Conservation (phyloP, 2,888 invertebrate genomes). For the Drosophila greeni region DNA sequence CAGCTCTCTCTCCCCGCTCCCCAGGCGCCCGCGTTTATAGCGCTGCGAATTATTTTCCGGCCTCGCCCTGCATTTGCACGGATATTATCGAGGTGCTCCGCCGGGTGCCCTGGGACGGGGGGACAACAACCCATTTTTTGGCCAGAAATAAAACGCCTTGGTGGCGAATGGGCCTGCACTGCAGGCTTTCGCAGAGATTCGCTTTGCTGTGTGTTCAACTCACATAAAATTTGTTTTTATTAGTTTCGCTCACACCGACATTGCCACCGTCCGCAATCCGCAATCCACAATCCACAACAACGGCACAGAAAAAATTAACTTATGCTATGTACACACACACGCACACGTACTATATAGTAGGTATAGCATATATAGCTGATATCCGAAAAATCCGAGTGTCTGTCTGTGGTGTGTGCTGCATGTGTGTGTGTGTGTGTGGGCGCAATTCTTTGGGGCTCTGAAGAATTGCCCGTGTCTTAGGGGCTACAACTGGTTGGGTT, state of each 20-base stretch:
- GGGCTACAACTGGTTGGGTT: slow-evolving; percentile 19
- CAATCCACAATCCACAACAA: slow-evolving; percentile 20
- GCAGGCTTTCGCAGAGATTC: slow-evolving; percentile 19
- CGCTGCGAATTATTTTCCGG: slow-evolving; percentile 57
- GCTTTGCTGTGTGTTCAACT: slow-evolving; percentile 59
- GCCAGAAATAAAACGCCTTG: slow-evolving; percentile 39
- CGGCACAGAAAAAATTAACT: slow-evolving; percentile 38
- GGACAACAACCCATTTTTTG: slow-evolving; percentile 1
- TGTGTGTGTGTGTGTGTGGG: neutral
- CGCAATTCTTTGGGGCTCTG: slow-evolving; percentile 39
- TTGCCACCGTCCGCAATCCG: slow-evolving; percentile 31
- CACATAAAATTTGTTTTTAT: slow-evolving; percentile 66
- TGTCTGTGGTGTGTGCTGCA: neutral
- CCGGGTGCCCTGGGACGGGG: neutral
- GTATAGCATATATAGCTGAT: neutral
- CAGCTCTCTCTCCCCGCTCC: neutral
- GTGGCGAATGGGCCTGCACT: slow-evolving; percentile 1
- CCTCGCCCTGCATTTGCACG: slow-evolving; percentile 54
- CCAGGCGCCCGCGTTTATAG: slow-evolving; percentile 44
- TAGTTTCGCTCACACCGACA: slow-evolving; percentile 60
- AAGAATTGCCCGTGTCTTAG: slow-evolving; percentile 34
- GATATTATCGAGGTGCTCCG: slow-evolving; percentile 57
- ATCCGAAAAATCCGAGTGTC: slow-evolving; percentile 1
- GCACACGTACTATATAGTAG: slow-evolving; percentile 20
- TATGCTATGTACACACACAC: slow-evolving; percentile 49